Conservation (phyloP, 2,113 vertebrate species). For the Calyptommatus sinebrachiatus region DNA sequence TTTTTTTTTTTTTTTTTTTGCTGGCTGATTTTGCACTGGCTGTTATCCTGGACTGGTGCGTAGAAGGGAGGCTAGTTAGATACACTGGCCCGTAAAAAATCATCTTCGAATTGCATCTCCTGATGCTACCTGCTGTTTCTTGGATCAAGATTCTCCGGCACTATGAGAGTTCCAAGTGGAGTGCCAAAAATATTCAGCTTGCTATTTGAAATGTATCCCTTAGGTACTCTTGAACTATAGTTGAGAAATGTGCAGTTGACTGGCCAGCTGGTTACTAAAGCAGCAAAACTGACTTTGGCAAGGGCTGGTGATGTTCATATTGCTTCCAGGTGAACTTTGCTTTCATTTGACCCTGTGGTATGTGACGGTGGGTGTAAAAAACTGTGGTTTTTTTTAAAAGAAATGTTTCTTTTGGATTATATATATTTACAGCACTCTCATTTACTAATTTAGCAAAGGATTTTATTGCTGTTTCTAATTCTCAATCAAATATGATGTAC, state of each 20-base stretch:
- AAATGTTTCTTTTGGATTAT: constrained; percentile 24
- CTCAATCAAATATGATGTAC: constrained; percentile 22
- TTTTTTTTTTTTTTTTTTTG: constrained; percentile 34
- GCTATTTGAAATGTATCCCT: constrained; percentile 31
- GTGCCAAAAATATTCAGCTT: constrained; percentile 40
- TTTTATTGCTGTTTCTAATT: background rate
- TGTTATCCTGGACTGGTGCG: no score
- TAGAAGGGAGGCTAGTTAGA: no score
- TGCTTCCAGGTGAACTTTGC: constrained; percentile 27
- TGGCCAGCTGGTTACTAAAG: constrained; percentile 14
- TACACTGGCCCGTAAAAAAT: no score
- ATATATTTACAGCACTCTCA: background rate
- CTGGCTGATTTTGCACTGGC: no score
- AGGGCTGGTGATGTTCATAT: constrained; percentile 3
- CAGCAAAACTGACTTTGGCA: constrained; percentile 31
- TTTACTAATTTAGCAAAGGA: background rate
- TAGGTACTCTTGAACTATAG: constrained; percentile 19
- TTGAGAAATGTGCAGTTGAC: constrained; percentile 21
- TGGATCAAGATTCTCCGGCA: constrained; percentile 26
- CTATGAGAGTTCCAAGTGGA: constrained; percentile 23
- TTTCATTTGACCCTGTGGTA: constrained; percentile 30
- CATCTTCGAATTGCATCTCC: constrained; percentile 6
- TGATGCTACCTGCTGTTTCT: constrained; percentile 35
- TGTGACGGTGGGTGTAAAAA: constrained; percentile 29
- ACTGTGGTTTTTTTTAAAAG: constrained; percentile 19